Evolutionary conservation across 2,888 invertebrate genomes (phyloP).

Genomic region (Idaea aversata): DNA sequence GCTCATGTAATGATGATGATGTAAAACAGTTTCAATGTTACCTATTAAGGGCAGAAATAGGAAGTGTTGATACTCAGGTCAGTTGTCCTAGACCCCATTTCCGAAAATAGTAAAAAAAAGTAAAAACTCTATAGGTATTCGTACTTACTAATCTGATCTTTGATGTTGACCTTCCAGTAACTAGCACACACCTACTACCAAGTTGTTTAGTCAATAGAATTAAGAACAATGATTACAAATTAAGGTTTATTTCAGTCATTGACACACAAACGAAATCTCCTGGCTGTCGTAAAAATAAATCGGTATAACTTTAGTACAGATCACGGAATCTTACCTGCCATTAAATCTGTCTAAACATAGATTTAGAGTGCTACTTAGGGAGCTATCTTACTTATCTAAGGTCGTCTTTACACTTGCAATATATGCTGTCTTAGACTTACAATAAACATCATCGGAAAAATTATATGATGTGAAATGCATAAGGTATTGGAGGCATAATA

Average conservation of each 20-base stretch:
- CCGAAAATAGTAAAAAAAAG: neutral
- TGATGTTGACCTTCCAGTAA: neutral
- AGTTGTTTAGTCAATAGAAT: neutral
- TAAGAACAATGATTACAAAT: neutral
- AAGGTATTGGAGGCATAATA: too few species aligned
- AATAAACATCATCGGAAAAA: neutral
- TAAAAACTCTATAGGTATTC: neutral
- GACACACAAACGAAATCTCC: neutral
- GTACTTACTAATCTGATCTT: neutral
- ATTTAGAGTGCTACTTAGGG: neutral
- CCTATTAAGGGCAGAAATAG: neutral
- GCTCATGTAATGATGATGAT: too few species aligned
- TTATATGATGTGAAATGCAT: neutral
- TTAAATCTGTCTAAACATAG: neutral
- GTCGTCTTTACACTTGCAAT: neutral
- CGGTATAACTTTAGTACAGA: neutral
- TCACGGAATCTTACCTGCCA: neutral
- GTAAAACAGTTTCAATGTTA: neutral
- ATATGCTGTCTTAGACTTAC: neutral
- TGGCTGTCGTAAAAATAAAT: neutral
- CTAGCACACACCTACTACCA: neutral
- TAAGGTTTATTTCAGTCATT: neutral
- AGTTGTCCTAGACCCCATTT: neutral
- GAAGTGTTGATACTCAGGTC: neutral
- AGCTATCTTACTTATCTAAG: neutral